Evolutionary conservation across 2,113 vertebrate species (phyloP).

Genomic region (Picathartes gymnocephalus): DNA sequence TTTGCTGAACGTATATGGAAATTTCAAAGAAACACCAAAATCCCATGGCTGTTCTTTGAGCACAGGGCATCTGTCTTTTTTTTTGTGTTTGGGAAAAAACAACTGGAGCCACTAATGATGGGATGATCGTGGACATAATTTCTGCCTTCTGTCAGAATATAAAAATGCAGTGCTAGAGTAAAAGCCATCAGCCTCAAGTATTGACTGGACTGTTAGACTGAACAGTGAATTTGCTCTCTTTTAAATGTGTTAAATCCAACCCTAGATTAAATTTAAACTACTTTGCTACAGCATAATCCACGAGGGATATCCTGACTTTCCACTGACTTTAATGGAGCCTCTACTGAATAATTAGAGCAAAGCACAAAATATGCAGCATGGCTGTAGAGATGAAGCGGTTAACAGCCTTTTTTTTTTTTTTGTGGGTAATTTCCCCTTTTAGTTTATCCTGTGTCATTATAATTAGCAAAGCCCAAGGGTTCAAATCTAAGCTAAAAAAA

Average conservation of each 20-base stretch:
- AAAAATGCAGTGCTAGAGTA: neutral
- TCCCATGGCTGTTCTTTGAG: neutral
- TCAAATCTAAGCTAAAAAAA: slow-evolving; percentile 26
- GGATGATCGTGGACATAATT: neutral
- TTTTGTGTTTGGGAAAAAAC: neutral
- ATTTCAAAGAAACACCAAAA: neutral
- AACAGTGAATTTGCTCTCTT: slow-evolving; percentile 51
- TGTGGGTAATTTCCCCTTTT: slow-evolving; percentile 33
- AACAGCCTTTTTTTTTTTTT: neutral
- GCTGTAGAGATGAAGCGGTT: slow-evolving; percentile 4
- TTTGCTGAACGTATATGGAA: neutral
- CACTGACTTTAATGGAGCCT: slow-evolving; percentile 43
- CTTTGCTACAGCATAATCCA: slow-evolving; percentile 36
- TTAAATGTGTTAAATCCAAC: slow-evolving; percentile 52
- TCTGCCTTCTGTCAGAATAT: slow-evolving; percentile 20
- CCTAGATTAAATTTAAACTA: slow-evolving; percentile 61
- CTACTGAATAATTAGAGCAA: slow-evolving; percentile 44
- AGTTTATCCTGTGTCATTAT: slow-evolving; percentile 16
- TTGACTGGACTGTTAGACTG: slow-evolving; percentile 41
- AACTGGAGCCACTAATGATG: neutral
- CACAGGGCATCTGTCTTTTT: neutral
- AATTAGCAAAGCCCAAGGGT: slow-evolving; percentile 40
- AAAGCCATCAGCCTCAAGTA: slow-evolving; percentile 9
- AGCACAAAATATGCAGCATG: neutral
- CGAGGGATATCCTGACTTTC: slow-evolving; percentile 30